These are phyloP conservation scores for Tyrophagus putrescentiae DNA, from an alignment of 1,140 invertebrate genomes.

Conservation along the genomic window DNA sequence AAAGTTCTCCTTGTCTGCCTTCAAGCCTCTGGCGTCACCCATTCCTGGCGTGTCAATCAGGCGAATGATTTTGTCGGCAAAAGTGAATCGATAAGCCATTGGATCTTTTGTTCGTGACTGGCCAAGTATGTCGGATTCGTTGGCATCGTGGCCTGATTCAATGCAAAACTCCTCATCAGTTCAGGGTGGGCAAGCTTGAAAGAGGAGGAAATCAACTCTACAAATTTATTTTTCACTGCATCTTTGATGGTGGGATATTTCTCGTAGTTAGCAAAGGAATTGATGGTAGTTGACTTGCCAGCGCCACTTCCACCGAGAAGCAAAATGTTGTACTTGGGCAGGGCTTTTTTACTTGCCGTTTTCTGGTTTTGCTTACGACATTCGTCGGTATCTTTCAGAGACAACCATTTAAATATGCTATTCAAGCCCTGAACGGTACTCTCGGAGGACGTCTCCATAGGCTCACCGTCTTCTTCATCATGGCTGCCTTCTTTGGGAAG, in stretches of 20 bases:
- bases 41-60: slow-evolving; percentile 27
- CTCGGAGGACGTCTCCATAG: no score
- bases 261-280: background rate
- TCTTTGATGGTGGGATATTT: background rate
- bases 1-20: slow-evolving; percentile 26
- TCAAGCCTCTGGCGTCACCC: slow-evolving; percentile 25
- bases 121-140: background rate
- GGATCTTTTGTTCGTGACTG: background rate
- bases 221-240: background rate
- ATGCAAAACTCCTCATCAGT: background rate
- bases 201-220: background rate
- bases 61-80: slow-evolving; percentile 11
- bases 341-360: no score
- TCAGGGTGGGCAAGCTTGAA: background rate
- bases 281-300: no score
- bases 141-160: background rate
- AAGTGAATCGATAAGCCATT: background rate
- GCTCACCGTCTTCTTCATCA: no score
- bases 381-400: no score
- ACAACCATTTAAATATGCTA: no score
- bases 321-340: no score
- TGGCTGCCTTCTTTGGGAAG: no score
- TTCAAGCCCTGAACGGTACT: no score
- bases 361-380: no score
- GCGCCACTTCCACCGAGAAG: no score